These are phyloP conservation scores for Ochotona curzoniae DNA, from an alignment of 2,113 vertebrate genomes.

Conservation along the genomic window DNA sequence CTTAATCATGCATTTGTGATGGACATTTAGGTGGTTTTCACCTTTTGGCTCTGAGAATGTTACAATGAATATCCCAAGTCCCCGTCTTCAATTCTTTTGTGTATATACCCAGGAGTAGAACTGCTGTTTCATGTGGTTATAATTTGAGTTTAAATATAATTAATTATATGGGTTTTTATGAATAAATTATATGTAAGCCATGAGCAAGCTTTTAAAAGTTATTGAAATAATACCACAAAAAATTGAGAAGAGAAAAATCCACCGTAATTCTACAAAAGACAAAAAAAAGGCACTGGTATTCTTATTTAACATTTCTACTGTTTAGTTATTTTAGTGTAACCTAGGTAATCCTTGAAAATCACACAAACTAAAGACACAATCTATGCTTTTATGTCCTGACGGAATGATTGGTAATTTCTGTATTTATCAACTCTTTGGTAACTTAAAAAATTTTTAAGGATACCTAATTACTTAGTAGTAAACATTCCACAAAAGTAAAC, in stretches of 20 bases:
- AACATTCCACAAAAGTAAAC: slow-evolving; percentile 57
- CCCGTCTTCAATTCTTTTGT: slow-evolving; percentile 30
- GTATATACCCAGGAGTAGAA: not conserved
- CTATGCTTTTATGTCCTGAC: not conserved
- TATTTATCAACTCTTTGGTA: not conserved
- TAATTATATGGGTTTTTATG: slow-evolving; percentile 3
- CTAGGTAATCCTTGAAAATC: slow-evolving; percentile 6
- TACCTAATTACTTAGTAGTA: not conserved
- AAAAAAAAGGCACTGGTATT: not conserved
- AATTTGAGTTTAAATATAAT: slow-evolving; percentile 24
- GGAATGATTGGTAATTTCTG: slow-evolving; percentile 14
- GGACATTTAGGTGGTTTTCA: not conserved
- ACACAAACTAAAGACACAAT: slow-evolving; percentile 2
- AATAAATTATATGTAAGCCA: slow-evolving; percentile 10
- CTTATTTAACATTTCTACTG: not conserved
- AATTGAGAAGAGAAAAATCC: slow-evolving; percentile 54
- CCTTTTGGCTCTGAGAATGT: not conserved
- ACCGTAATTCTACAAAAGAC: not conserved
- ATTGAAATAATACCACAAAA: slow-evolving; percentile 4
- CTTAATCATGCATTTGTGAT: not conserved
- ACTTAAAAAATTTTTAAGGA: slow-evolving; percentile 43
- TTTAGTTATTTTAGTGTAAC: not conserved
- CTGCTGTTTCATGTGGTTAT: not conserved
- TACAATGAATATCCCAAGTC: not conserved
- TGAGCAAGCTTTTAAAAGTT: not conserved